Evolutionary conservation across 2,888 invertebrate genomes (phyloP).

Genomic region (Plutella xylostella): DNA sequence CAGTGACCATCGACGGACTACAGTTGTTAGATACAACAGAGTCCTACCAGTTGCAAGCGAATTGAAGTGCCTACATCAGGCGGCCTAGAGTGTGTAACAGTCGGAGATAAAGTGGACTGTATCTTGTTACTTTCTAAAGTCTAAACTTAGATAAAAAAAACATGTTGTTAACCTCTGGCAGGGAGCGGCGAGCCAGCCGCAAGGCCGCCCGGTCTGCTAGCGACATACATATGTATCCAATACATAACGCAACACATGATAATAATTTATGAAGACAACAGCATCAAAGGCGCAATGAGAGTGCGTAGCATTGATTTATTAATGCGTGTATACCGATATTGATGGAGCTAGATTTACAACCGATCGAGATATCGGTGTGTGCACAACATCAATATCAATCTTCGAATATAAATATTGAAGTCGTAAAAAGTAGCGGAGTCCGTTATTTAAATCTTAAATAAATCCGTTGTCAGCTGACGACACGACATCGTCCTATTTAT

Average conservation of each 20-base stretch:
- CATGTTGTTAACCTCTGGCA: conserved; percentile 63
- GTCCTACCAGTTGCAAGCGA: too few species aligned
- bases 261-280: conserved; percentile 1
- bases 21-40: neutral
- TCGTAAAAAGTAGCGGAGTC: too few species aligned
- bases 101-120: conserved; percentile 32
- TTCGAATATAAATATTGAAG: too few species aligned
- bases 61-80: too few species aligned
- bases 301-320: neutral
- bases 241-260: neutral
- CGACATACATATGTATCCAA: conserved; percentile 6
- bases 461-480: too few species aligned
- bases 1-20: neutral
- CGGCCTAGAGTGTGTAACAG: conserved; percentile 18
- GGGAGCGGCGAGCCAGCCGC: conserved; percentile 56
- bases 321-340: too few species aligned
- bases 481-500: too few species aligned
- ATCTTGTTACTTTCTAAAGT: conserved; percentile 65
- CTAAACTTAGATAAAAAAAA: conserved; percentile 65
- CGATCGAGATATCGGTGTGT: too few species aligned
- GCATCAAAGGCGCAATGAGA: neutral
- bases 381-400: too few species aligned
- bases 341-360: too few species aligned
- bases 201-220: conserved; percentile 47
- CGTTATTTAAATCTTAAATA: too few species aligned